Conservation (phyloP, 2,888 invertebrate species). For the Sisyra terminalis region DNA sequence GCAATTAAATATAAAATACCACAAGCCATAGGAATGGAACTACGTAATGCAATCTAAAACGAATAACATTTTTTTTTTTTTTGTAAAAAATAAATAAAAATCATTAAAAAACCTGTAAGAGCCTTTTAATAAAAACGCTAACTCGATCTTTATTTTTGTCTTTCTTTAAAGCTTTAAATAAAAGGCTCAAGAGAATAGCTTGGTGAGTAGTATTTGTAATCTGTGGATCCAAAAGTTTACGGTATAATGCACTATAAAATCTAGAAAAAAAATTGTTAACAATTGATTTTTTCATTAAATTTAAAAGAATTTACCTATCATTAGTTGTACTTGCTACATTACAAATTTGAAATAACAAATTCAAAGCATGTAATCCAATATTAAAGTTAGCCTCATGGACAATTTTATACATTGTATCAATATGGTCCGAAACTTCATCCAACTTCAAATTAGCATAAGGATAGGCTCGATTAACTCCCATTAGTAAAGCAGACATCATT, state of each 20-base stretch:
- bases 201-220: conserved; percentile 49
- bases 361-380: conserved; percentile 36
- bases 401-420: conserved; percentile 63
- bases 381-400: conserved; percentile 68
- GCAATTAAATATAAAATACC: conserved; percentile 68
- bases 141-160: conserved; percentile 58
- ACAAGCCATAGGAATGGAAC: conserved; percentile 62
- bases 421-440: conserved; percentile 38
- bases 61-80: not conserved
- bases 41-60: conserved; percentile 44
- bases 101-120: conserved; percentile 43
- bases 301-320: conserved; percentile 32
- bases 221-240: conserved; percentile 64
- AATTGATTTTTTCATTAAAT: conserved; percentile 2
- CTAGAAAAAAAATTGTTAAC: conserved; percentile 33
- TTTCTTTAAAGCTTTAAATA: conserved; percentile 68
- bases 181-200: conserved; percentile 69
- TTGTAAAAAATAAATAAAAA: no score
- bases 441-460: conserved; percentile 58
- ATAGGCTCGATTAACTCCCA: conserved; percentile 71
- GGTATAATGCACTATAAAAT: conserved; percentile 80
- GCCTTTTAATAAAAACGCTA: conserved; percentile 71
- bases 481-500: conserved; percentile 68
- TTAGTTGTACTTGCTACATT: conserved; percentile 31
- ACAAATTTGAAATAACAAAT: conserved; percentile 45